phyloP scores from a whole-genome alignment of 2,888 invertebrate genomes.

The Drosophila mimetica region DNA sequence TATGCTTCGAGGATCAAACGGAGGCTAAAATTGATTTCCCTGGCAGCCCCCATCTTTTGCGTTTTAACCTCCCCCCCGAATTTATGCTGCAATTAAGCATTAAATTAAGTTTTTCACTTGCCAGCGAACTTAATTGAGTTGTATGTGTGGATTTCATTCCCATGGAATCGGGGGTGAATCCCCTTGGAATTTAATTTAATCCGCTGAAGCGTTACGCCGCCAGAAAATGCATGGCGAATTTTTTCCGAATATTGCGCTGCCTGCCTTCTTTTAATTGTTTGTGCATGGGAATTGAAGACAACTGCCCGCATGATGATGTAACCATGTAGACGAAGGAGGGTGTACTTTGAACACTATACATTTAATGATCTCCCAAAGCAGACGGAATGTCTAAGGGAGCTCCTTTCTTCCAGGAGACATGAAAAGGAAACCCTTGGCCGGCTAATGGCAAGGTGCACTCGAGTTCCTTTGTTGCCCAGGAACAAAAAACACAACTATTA shows the following conservation, averaged over 20 bases:
- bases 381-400: slow-evolving; percentile 23
- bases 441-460: slow-evolving; percentile 63
- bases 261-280: slow-evolving; percentile 62
- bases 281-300: slow-evolving; percentile 57
- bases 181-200: slow-evolving; percentile 25
- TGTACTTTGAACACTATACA: not conserved
- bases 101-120: slow-evolving; percentile 73
- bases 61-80: not conserved
- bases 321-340: slow-evolving; percentile 20
- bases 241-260: slow-evolving; percentile 28
- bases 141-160: slow-evolving; percentile 47
- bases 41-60: slow-evolving; percentile 16
- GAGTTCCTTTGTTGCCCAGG: slow-evolving; percentile 37
- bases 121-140: slow-evolving; percentile 68
- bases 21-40: slow-evolving; percentile 47
- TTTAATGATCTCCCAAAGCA: slow-evolving; percentile 29
- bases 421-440: slow-evolving; percentile 19
- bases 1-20: slow-evolving; percentile 75
- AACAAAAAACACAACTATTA: slow-evolving; percentile 43
- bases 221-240: slow-evolving; percentile 71
- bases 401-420: slow-evolving; percentile 8
- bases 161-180: slow-evolving; percentile 16
- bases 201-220: slow-evolving; percentile 57
- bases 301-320: slow-evolving; percentile 61
- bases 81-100: slow-evolving; percentile 69